These are phyloP conservation scores for Melipona bicolor DNA, from an alignment of 2,888 invertebrate species.

Conservation along the genomic window DNA sequence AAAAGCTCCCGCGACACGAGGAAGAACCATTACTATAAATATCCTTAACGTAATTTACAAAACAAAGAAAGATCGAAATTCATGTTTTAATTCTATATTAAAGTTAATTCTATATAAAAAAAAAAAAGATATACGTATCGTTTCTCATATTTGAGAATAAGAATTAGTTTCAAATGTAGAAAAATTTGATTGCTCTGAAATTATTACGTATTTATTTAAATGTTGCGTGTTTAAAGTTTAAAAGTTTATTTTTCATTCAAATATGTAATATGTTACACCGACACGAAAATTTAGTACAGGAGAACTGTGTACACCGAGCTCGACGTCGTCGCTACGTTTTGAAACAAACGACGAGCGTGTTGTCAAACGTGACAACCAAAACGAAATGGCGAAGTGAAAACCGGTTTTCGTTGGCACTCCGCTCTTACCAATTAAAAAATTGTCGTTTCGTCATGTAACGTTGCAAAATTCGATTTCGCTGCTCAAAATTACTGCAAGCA, in stretches of 20 bases:
- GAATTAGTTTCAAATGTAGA: too few species aligned
- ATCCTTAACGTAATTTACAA: background rate
- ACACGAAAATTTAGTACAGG: background rate
- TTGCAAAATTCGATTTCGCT: slow-evolving; percentile 7
- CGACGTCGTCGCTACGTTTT: background rate
- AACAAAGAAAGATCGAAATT: background rate
- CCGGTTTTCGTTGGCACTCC: background rate
- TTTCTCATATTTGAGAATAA: too few species aligned
- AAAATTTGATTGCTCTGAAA: too few species aligned
- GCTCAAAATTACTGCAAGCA: background rate
- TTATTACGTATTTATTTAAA: too few species aligned
- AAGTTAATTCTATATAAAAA: too few species aligned
- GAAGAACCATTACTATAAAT: background rate
- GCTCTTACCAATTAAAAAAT: background rate
- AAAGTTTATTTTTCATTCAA: too few species aligned
- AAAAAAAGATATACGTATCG: too few species aligned
- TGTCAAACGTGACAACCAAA: slow-evolving; percentile 7
- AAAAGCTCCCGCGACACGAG: too few species aligned
- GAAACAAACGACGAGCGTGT: slow-evolving; percentile 39
- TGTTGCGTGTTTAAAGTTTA: too few species aligned
- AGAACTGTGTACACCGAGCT: background rate
- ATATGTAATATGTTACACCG: background rate
- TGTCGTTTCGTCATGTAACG: background rate
- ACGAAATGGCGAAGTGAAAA: slow-evolving; percentile 14
- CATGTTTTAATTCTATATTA: too few species aligned